Conservation (phyloP, 2,113 vertebrate species). For the Mormyrus iriodes region DNA sequence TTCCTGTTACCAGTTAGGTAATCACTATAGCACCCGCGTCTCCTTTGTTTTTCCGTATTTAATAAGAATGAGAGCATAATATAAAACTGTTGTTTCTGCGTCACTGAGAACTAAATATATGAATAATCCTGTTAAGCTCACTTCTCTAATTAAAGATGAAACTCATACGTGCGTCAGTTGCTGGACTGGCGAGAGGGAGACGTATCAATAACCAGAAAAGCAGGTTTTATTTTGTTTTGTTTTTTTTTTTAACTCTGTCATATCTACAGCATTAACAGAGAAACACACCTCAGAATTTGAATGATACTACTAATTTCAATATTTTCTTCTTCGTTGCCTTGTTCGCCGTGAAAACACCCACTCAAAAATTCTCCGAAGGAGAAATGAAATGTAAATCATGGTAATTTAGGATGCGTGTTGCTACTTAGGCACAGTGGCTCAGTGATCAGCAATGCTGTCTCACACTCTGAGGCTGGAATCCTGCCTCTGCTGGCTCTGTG, state of each 20-base stretch:
- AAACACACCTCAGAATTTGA: neutral
- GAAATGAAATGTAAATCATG: neutral
- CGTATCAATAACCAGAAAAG: neutral
- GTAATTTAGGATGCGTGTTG: neutral
- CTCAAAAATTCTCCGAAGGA: neutral
- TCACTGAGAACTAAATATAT: neutral
- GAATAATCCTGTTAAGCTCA: constrained; percentile 2
- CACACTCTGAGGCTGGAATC: neutral
- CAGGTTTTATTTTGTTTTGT: neutral
- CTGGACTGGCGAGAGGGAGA: neutral
- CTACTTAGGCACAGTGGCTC: neutral
- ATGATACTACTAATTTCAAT: neutral
- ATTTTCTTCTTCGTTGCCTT: neutral
- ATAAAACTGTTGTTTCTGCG: neutral
- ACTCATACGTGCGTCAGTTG: neutral
- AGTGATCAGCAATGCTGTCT: neutral
- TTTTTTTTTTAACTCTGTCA: neutral
- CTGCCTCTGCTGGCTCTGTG: neutral
- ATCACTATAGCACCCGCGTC: neutral
- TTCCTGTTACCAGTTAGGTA: neutral
- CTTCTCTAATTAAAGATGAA: neutral
- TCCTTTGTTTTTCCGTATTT: neutral
- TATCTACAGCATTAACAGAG: neutral
- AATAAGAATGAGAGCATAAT: neutral
- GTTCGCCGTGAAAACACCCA: neutral